phyloP scores from a whole-genome alignment of 2,888 invertebrate species.

The Leptura quadrifasciata region DNA sequence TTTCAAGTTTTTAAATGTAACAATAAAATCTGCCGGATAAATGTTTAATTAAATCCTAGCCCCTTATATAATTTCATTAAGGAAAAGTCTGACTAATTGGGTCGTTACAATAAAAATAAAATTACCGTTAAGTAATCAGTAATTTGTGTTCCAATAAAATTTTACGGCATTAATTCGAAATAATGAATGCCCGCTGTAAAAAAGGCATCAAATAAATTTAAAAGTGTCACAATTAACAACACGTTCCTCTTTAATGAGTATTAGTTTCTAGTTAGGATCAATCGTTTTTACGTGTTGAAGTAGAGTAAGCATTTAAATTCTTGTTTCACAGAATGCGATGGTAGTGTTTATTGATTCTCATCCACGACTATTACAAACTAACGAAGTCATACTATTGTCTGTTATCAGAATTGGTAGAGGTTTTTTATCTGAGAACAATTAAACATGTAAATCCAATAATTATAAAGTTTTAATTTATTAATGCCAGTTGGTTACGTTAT shows the following conservation, averaged over 20 bases:
- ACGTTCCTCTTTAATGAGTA: background rate
- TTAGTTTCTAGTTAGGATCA: slow-evolving; percentile 14
- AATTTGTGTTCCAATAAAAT: slow-evolving; percentile 38
- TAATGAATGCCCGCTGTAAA: slow-evolving; percentile 13
- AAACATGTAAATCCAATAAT: too few species aligned
- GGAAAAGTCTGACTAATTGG: slow-evolving; percentile 18
- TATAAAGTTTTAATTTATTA: too few species aligned
- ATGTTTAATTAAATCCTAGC: slow-evolving; percentile 21
- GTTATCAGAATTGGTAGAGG: too few species aligned
- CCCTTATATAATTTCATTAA: slow-evolving; percentile 17
- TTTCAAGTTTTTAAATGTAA: slow-evolving; percentile 48
- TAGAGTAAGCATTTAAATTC: background rate
- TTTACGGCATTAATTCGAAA: slow-evolving; percentile 27
- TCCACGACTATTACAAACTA: too few species aligned
- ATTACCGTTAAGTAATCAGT: slow-evolving; percentile 30
- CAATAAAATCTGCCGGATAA: slow-evolving; percentile 25
- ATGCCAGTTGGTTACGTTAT: too few species aligned
- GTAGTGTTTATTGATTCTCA: background rate
- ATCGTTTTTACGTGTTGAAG: slow-evolving; percentile 1
- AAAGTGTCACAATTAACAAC: slow-evolving; percentile 16
- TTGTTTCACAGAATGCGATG: background rate
- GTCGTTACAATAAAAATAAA: slow-evolving; percentile 35
- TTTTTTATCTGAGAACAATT: too few species aligned
- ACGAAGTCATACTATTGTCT: too few species aligned
- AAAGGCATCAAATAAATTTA: slow-evolving; percentile 28